Conservation (phyloP, 2,113 vertebrate species). For the Taurulus bubalis region DNA sequence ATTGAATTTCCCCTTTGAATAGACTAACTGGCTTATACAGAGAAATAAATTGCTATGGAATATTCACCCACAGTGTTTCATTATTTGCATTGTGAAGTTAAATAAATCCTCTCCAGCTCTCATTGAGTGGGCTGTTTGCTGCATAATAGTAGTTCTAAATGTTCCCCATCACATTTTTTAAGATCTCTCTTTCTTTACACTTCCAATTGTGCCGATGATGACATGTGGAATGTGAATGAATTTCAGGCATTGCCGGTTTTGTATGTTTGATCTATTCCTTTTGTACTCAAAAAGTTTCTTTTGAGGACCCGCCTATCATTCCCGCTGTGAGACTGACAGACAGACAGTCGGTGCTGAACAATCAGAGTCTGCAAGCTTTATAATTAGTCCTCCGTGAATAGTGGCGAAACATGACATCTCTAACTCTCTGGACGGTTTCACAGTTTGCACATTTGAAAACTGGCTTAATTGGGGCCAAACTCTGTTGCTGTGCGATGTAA, state of each 20-base stretch:
- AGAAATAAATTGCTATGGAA: not conserved
- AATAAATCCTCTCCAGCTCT: slow-evolving; percentile 14
- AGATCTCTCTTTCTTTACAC: not conserved
- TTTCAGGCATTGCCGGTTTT: slow-evolving; percentile 20
- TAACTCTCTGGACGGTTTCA: slow-evolving; percentile 39
- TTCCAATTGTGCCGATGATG: slow-evolving; percentile 14
- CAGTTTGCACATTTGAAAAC: slow-evolving; percentile 38
- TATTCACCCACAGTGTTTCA: slow-evolving; percentile 17
- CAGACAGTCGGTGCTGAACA: slow-evolving; percentile 16
- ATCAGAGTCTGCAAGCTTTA: slow-evolving; percentile 16
- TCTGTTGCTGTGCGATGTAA: slow-evolving; percentile 7
- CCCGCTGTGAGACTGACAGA: not conserved
- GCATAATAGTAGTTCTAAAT: slow-evolving; percentile 29
- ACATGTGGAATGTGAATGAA: slow-evolving; percentile 21
- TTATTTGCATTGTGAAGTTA: slow-evolving; percentile 25
- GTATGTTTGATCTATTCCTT: slow-evolving; percentile 28
- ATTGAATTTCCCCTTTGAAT: slow-evolving; percentile 19
- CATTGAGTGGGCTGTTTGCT: slow-evolving; percentile 14
- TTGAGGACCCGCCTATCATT: slow-evolving; percentile 15
- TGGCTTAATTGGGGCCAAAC: slow-evolving; percentile 41
- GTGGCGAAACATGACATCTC: slow-evolving; percentile 16
- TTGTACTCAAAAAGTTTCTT: slow-evolving; percentile 11
- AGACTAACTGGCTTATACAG: slow-evolving; percentile 11
- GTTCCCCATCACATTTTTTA: slow-evolving; percentile 20
- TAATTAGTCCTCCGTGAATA: slow-evolving; percentile 52